Percentiles rank a stretch among this genome's conserved stretches.
These are phyloP conservation scores for Eupithecia dodoneata DNA, from an alignment of 2,888 invertebrate species.

Conservation along the genomic window DNA sequence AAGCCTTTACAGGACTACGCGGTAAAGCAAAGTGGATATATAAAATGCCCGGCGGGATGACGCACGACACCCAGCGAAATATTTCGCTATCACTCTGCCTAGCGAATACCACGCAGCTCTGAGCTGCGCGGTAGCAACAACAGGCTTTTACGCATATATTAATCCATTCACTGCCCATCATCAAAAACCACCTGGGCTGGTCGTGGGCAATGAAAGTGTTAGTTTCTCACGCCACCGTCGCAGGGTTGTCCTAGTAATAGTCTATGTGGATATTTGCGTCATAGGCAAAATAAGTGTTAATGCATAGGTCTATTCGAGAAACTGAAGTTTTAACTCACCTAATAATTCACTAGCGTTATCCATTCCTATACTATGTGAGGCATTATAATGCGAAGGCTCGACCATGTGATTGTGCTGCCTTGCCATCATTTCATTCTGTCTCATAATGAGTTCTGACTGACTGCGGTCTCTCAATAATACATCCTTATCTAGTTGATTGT, in stretches of 20 bases:
- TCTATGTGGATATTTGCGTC: no score
- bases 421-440: constrained; percentile 74
- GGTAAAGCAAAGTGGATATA: not conserved
- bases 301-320: not conserved
- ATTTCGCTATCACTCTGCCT: not conserved
- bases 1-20: not conserved
- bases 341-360: constrained; percentile 81
- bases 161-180: not conserved
- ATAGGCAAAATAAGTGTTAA: not conserved
- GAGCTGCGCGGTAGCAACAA: no score
- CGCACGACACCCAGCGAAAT: not conserved
- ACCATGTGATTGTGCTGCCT: constrained; percentile 70
- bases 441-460: constrained; percentile 71
- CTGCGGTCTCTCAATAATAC: constrained; percentile 67
- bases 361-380: constrained; percentile 73
- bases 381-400: constrained; percentile 75
- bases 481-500: constrained; percentile 70
- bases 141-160: not conserved
- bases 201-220: no score
- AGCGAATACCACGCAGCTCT: not conserved
- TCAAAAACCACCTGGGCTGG: no score
- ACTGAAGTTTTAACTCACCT: constrained; percentile 61
- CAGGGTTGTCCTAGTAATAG: no score
- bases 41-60: not conserved
- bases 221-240: no score